These are phyloP conservation scores for Sinopyrophorus schimmeli DNA, from an alignment of 2,888 invertebrate genomes.

Conservation along the genomic window DNA sequence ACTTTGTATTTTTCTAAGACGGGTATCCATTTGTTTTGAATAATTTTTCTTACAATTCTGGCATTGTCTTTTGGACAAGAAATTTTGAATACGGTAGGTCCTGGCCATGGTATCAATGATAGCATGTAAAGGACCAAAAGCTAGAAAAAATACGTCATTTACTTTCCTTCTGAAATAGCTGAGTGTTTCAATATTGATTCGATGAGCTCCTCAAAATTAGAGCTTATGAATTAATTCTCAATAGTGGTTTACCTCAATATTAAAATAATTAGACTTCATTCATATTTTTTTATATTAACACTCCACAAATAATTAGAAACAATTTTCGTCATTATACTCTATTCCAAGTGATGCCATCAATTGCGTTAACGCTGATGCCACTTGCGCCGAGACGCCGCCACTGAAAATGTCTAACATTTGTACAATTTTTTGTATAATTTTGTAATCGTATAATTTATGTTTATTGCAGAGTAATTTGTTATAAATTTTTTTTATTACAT, in stretches of 20 bases:
- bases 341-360: not conserved
- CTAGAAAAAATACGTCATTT: slow-evolving; percentile 56
- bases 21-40: slow-evolving; percentile 90
- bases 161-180: slow-evolving; percentile 20
- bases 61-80: slow-evolving; percentile 88
- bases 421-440: no score
- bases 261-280: slow-evolving; percentile 87
- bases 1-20: slow-evolving; percentile 87
- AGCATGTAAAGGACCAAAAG: slow-evolving; percentile 79
- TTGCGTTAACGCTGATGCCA: slow-evolving; percentile 18
- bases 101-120: slow-evolving; percentile 86
- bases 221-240: no score
- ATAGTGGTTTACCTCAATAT: slow-evolving; percentile 77
- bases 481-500: no score
- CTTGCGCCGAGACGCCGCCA: no score
- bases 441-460: no score
- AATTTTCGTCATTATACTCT: slow-evolving; percentile 20
- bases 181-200: slow-evolving; percentile 21
- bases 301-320: slow-evolving; percentile 11
- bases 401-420: no score
- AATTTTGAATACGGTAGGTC: slow-evolving; percentile 83
- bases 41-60: slow-evolving; percentile 82
- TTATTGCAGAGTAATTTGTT: no score
- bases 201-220: no score
- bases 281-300: slow-evolving; percentile 64